Conservation (phyloP, 2,888 invertebrate genomes). For the Pherbina coryleti region DNA sequence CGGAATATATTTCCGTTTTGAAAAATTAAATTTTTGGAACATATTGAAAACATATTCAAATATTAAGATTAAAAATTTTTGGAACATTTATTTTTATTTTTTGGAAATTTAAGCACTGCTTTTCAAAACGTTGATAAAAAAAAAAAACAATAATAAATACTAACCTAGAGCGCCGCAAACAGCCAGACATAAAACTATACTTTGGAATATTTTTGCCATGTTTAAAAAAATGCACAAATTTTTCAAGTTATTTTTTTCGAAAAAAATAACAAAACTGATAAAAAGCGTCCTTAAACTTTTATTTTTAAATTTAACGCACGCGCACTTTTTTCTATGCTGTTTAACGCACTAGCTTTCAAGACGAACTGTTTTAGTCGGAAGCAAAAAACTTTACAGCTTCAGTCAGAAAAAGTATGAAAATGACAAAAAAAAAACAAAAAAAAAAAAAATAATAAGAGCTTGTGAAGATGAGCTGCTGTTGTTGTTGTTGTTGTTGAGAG, state of each 20-base stretch:
- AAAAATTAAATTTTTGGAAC: too few species aligned
- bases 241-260: constrained; percentile 30
- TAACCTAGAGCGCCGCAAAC: constrained; percentile 64
- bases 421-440: background rate
- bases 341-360: constrained; percentile 58
- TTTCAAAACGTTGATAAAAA: too few species aligned
- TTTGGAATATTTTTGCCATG: constrained; percentile 60
- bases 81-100: too few species aligned
- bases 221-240: constrained; percentile 4
- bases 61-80: too few species aligned
- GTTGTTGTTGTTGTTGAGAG: background rate
- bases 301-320: constrained; percentile 17
- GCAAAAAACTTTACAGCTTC: constrained; percentile 53
- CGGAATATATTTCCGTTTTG: too few species aligned
- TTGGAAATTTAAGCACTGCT: too few species aligned
- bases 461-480: constrained; percentile 43
- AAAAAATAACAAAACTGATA: constrained; percentile 21
- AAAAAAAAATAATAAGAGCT: constrained; percentile 18
- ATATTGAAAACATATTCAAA: too few species aligned
- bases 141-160: constrained; percentile 50
- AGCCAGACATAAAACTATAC: constrained; percentile 62
- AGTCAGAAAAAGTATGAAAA: constrained; percentile 43
- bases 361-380: constrained; percentile 57
- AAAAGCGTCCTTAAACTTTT: constrained; percentile 35
- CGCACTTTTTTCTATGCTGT: constrained; percentile 52